Evolutionary conservation across 2,797 vertebrate genomes (phyloP).

Genomic region (Pseudocheirus occidentalis): DNA sequence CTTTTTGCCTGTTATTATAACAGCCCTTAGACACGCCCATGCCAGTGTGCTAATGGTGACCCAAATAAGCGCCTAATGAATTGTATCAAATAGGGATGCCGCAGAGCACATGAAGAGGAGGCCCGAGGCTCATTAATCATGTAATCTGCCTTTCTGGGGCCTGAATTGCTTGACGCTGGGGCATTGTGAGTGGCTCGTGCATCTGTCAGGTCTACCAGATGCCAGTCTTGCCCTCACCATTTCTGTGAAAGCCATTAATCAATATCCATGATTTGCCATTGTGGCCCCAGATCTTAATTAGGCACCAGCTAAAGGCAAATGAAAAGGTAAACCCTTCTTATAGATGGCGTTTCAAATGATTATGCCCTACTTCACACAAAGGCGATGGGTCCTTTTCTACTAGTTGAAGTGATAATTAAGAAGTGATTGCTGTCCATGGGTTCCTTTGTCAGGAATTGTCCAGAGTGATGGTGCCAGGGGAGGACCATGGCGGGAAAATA

Average conservation of each 20-base stretch:
- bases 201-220: constrained; percentile 78
- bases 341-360: not conserved
- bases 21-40: constrained; percentile 14
- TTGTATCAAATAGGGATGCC: constrained; percentile 62
- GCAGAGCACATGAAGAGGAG: constrained; percentile 57
- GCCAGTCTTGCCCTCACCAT: constrained; percentile 60
- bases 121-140: constrained; percentile 72
- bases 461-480: not conserved
- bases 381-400: not conserved
- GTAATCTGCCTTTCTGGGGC: constrained; percentile 62
- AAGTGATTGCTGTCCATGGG: constrained; percentile 33
- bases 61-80: constrained; percentile 69
- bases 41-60: constrained; percentile 65
- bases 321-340: constrained; percentile 49
- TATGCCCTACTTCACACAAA: constrained; percentile 44
- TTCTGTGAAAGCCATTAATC: constrained; percentile 66
- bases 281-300: constrained; percentile 71
- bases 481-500: constrained; percentile 7
- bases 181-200: constrained; percentile 60
- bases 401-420: constrained; percentile 32
- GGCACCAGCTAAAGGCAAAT: constrained; percentile 42
- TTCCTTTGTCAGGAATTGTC: constrained; percentile 43
- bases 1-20: constrained; percentile 57
- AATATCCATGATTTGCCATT: constrained; percentile 63
- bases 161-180: constrained; percentile 69